phyloP scores from a whole-genome alignment of 2,113 vertebrate species.

The Antechinus flavipes region DNA sequence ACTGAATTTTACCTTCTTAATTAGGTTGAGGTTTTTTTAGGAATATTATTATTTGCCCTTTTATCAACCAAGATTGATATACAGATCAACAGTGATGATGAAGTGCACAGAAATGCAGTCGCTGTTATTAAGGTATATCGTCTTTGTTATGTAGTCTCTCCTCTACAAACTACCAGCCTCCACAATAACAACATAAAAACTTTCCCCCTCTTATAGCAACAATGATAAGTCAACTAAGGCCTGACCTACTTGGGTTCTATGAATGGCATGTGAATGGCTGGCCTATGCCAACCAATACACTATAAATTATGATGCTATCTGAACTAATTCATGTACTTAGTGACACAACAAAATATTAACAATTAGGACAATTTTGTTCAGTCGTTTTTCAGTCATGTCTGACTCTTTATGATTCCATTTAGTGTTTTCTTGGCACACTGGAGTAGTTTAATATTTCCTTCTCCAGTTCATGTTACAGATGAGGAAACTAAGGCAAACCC shows the following conservation, averaged over 20 bases:
- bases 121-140: not conserved
- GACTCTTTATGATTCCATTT: too few relatives aligned
- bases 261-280: not conserved
- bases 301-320: not conserved
- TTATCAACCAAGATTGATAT: not conserved
- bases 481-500: too few relatives aligned
- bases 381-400: too few relatives aligned
- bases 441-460: too few relatives aligned
- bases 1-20: not conserved
- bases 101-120: not conserved
- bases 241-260: not conserved
- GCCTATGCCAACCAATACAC: not conserved
- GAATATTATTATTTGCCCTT: not conserved
- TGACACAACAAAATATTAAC: not conserved
- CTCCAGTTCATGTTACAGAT: too few relatives aligned
- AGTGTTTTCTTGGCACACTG: too few relatives aligned
- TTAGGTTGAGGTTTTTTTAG: not conserved
- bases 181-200: not conserved
- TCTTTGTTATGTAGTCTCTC: too few relatives aligned
- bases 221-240: too few relatives aligned
- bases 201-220: too few relatives aligned
- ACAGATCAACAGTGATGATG: not conserved
- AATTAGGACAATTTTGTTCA: too few relatives aligned
- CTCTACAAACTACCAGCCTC: not conserved
- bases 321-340: not conserved